Evolutionary conservation across 2,888 invertebrate genomes (phyloP).

Genomic region (Apodemia zela): DNA sequence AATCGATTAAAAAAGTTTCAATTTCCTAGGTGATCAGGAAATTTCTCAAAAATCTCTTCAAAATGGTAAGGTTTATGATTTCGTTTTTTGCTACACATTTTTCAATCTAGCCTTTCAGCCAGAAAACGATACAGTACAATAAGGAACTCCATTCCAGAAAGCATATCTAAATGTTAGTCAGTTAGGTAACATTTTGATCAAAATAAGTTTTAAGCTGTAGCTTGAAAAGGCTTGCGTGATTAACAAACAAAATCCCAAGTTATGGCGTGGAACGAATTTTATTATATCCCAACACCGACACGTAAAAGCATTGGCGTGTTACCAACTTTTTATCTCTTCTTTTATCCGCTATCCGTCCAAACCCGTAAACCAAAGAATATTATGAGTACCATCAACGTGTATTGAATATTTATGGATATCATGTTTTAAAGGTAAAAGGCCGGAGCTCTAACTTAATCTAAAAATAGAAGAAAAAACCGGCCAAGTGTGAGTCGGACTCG

Average conservation of each 20-base stretch:
- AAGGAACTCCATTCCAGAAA: not conserved
- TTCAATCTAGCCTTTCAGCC: no score
- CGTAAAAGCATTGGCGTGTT: conserved; percentile 38
- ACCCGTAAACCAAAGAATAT: conserved; percentile 28
- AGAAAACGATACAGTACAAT: no score
- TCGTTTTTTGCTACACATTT: no score
- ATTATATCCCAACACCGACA: conserved; percentile 32
- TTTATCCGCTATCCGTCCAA: conserved; percentile 36
- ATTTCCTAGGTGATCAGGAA: no score
- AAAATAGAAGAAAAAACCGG: not conserved
- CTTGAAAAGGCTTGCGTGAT: conserved; percentile 12
- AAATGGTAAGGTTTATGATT: no score
- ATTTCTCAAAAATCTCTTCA: no score
- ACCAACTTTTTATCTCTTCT: conserved; percentile 39
- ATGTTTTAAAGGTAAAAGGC: conserved; percentile 4
- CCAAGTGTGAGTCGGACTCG: no score
- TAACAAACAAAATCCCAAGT: conserved; percentile 10
- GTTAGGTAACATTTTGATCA: not conserved
- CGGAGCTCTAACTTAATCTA: not conserved
- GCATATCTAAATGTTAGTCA: not conserved
- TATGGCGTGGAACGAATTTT: conserved; percentile 20
- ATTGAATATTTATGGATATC: conserved; percentile 39
- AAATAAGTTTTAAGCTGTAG: conserved; percentile 1
- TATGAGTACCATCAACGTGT: conserved; percentile 29
- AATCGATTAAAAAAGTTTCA: no score